A percentile compares a stretch with the other conserved stretches of the same genome.
These are phyloP conservation scores for Apamea sordens DNA, from an alignment of 2,888 invertebrate species.

Conservation along the genomic window DNA sequence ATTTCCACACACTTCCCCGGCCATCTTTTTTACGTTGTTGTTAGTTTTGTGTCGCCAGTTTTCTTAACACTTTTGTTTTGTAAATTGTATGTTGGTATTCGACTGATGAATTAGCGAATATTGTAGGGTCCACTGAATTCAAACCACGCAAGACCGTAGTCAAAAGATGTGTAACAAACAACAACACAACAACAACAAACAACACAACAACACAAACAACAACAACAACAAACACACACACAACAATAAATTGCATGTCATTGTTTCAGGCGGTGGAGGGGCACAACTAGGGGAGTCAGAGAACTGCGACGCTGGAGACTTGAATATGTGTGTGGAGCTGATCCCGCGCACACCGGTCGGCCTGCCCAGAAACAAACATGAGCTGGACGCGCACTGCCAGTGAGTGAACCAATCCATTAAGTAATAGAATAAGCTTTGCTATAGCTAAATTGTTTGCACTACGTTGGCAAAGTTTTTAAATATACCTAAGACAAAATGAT, in stretches of 20 bases:
- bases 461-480: neutral
- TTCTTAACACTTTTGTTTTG: neutral
- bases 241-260: neutral
- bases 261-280: conserved; percentile 78
- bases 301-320: conserved; percentile 80
- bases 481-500: neutral
- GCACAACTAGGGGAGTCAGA: conserved; percentile 80
- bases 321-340: conserved; percentile 79
- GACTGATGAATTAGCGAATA: neutral
- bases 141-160: neutral
- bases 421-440: neutral
- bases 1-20: conserved; percentile 25
- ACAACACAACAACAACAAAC: no score
- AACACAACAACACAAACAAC: no score
- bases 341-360: conserved; percentile 84
- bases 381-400: conserved; percentile 85
- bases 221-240: no score
- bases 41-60: neutral
- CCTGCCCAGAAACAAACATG: conserved; percentile 80
- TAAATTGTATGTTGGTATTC: neutral
- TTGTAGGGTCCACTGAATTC: neutral
- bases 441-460: neutral
- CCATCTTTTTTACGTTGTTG: conserved; percentile 1
- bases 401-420: conserved; percentile 67
- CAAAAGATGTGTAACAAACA: neutral